phyloP scores from a whole-genome alignment of 2,113 vertebrate species.

The Agelaius phoeniceus region DNA sequence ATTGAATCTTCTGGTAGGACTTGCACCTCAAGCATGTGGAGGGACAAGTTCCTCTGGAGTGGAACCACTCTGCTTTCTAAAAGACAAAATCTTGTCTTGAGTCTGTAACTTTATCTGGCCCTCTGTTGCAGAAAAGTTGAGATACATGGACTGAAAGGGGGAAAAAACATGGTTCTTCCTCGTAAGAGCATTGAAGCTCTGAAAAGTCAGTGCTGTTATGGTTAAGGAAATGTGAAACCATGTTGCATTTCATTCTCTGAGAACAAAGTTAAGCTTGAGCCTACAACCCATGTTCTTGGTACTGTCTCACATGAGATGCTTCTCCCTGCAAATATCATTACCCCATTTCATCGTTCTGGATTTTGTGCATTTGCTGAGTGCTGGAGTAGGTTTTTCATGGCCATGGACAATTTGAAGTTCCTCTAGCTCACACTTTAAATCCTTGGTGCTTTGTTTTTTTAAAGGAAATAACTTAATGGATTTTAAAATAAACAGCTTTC shows the following conservation, averaged over 20 bases:
- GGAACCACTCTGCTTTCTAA: background rate
- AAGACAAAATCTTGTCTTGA: background rate
- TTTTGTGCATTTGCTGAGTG: background rate
- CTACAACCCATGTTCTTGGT: background rate
- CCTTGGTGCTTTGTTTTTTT: background rate
- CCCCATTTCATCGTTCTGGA: background rate
- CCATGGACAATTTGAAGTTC: background rate
- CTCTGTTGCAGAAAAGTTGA: background rate
- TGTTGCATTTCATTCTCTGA: background rate
- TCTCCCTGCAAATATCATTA: background rate
- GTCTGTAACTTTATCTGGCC: background rate
- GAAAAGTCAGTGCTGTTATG: background rate
- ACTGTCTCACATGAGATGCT: background rate
- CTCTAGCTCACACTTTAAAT: background rate
- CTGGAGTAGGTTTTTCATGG: background rate
- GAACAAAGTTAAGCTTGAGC: background rate
- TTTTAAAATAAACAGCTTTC: background rate
- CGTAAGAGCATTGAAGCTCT: fast-evolving
- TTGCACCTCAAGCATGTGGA: background rate
- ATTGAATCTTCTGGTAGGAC: background rate
- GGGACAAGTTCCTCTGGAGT: background rate
- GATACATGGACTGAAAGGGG: background rate
- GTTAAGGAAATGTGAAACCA: background rate
- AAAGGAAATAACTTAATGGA: background rate
- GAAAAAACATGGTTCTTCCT: fast-evolving